Base-by-base conservation (phyloP, 2,888 invertebrate genomes). In the Phalangium opilio region DNA sequence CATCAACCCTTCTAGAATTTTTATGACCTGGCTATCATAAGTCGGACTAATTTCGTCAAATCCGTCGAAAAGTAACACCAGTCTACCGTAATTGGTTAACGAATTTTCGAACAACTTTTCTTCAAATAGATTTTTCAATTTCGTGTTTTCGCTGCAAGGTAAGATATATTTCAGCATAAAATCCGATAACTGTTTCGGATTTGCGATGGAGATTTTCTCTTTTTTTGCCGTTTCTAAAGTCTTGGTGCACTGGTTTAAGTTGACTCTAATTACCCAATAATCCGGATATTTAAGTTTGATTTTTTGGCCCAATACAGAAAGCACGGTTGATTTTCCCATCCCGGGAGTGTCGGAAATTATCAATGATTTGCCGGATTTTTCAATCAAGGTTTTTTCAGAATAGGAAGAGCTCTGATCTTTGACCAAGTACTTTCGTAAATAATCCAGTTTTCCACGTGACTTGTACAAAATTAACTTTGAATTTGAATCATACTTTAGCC, bases 271-370 rank as follows among this genome's bases (percentile, higher is more conserved):
- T 7, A 43, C 32, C 43, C 43, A 43, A 10, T 33, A 27, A 27
- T 27, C 7, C 5, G 43, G 33, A 3, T 21, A 7, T 21, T 27
- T 33, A 32, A 3, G 3, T 8, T 10, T 5, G 32, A 11, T 27
- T 27, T 27, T 27, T 8, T 27, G 14, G 17, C 2, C 43, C 17
- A 43, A 33, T n/a, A 5, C 5, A 7, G 43, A 32, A 8, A 33
- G 33, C 15, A 17, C n/a, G n/a, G 43, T 43, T 3, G 43, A 18
- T 33, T 43, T 43, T 4, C 43, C 43, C 43, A 43, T 43, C 17
- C 43, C 43, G 17, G 43, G 43, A n/a, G n/a, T 15, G 10, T n/a
- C 43, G 4, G 32, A 27, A 32, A 43, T 33, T 5, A 43, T 15
- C 27, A 43, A 14, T 2, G 33, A n/a, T 33, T 17, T 43, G 27